These are phyloP conservation scores for Centropristis striata DNA, from an alignment of 2,113 vertebrate genomes.

Conservation along the genomic window DNA sequence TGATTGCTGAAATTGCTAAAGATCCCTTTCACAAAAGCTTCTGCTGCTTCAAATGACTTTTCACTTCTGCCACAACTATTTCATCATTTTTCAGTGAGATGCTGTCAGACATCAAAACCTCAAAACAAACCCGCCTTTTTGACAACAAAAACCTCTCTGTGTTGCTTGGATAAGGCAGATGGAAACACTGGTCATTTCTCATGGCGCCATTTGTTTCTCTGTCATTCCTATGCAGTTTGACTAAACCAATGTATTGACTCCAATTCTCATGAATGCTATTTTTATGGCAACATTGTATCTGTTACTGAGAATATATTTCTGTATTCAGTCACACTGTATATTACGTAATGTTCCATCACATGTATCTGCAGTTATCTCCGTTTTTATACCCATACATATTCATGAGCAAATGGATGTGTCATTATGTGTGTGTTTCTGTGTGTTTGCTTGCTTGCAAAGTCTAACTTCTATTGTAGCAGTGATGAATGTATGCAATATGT, in stretches of 20 bases:
- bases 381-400: slow-evolving; percentile 37
- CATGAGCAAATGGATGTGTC: slow-evolving; percentile 33
- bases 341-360: neutral
- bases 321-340: neutral
- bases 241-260: neutral
- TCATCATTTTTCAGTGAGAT: slow-evolving; percentile 13
- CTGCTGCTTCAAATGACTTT: neutral
- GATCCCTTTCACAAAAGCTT: slow-evolving; percentile 13
- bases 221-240: neutral
- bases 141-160: neutral
- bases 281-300: neutral
- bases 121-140: neutral
- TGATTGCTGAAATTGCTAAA: slow-evolving; percentile 9
- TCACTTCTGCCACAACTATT: neutral
- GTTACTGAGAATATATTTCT: neutral
- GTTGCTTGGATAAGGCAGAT: neutral
- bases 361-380: neutral
- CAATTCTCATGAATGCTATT: neutral
- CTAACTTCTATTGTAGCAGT: slow-evolving; percentile 73
- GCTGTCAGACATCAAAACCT: slow-evolving; percentile 2
- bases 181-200: neutral
- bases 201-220: neutral
- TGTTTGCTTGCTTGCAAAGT: slow-evolving; percentile 61
- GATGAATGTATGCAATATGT: slow-evolving; percentile 88
- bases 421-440: slow-evolving; percentile 31